A percentile compares a stretch with the other conserved stretches of the same genome.
These are phyloP conservation scores for Eudasyphora cyanicolor DNA, from an alignment of 2,888 invertebrate genomes.

Conservation along the genomic window DNA sequence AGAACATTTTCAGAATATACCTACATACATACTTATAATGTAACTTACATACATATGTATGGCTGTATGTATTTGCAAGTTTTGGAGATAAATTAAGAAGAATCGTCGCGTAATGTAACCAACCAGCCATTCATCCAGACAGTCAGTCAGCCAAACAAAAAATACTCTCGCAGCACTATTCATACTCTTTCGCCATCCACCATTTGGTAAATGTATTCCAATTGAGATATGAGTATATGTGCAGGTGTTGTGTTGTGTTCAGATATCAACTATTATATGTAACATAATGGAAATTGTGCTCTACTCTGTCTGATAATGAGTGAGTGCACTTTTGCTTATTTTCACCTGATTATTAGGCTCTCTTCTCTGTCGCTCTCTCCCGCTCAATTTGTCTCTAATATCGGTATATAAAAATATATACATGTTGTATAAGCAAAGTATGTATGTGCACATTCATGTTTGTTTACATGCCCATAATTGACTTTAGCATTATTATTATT, in stretches of 20 bases:
- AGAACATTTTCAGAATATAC: too few species aligned
- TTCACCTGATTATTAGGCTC: neutral
- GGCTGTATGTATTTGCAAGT: too few species aligned
- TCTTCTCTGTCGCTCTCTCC: neutral
- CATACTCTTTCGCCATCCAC: neutral
- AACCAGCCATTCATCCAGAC: slow-evolving; percentile 14
- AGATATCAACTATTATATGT: neutral
- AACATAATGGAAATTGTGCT: neutral
- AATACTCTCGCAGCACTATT: neutral
- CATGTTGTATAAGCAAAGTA: neutral
- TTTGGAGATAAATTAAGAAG: slow-evolving; percentile 7
- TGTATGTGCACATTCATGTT: neutral
- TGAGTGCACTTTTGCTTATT: neutral
- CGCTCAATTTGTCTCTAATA: neutral
- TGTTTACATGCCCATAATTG: neutral
- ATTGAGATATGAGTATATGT: neutral
- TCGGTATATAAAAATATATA: neutral
- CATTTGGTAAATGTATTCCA: neutral
- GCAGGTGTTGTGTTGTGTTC: neutral
- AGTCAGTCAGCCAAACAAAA: neutral
- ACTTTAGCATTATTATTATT: neutral
- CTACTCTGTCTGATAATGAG: neutral
- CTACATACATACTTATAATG: too few species aligned
- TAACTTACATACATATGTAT: neutral
- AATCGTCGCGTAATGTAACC: slow-evolving; percentile 5